Evolutionary conservation across 2,888 invertebrate genomes (phyloP).

Genomic region (Eilema sororculum): DNA sequence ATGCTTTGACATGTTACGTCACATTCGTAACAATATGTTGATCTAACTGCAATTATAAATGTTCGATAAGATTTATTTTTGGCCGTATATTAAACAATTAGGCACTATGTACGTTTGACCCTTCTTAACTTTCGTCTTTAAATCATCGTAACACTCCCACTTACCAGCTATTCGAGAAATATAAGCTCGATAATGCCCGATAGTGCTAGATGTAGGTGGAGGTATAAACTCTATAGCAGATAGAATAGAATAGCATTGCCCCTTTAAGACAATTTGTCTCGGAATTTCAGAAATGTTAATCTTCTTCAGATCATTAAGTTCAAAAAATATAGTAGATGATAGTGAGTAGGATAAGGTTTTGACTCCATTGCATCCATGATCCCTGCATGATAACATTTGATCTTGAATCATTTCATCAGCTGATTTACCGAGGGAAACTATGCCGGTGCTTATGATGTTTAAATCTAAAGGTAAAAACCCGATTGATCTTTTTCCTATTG

Average conservation of each 20-base stretch:
- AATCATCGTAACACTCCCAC: too few species aligned
- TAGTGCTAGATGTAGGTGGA: not conserved
- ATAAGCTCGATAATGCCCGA: not conserved
- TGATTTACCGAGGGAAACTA: not conserved
- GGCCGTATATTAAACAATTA: too few species aligned
- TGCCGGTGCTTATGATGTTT: not conserved
- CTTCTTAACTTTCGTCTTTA: too few species aligned
- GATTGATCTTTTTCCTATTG: not conserved
- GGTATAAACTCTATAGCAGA: constrained; percentile 4
- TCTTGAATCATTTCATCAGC: not conserved
- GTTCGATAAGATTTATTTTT: too few species aligned
- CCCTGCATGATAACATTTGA: constrained; percentile 2
- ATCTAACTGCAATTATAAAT: too few species aligned
- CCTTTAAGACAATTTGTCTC: too few species aligned
- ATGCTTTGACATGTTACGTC: too few species aligned
- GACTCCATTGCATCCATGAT: not conserved
- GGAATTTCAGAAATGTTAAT: not conserved
- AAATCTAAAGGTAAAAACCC: constrained; percentile 1
- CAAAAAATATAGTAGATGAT: not conserved
- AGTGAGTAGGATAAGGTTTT: not conserved
- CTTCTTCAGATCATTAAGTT: too few species aligned
- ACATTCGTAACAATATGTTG: too few species aligned
- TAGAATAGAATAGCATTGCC: not conserved
- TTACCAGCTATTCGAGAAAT: not conserved
- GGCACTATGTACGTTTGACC: too few species aligned